Evolutionary conservation across 2,113 vertebrate species (phyloP).

Genomic region (Ailuropoda melanoleuca): DNA sequence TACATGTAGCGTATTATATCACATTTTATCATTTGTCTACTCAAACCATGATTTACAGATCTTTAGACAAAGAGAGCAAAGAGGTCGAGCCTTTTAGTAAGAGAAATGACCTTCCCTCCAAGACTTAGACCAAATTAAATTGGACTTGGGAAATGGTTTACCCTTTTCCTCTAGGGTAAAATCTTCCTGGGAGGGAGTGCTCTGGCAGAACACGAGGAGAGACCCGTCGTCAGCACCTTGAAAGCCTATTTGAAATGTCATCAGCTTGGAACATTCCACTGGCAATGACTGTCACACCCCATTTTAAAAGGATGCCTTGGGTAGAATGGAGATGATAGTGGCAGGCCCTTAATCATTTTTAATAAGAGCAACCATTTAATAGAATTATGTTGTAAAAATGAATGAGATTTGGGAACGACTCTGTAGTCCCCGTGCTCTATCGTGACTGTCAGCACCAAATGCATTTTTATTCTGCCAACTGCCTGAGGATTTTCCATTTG

Average conservation of each 20-base stretch:
- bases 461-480: background rate
- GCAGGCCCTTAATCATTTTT: constrained; percentile 26
- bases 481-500: constrained; percentile 10
- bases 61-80: constrained; percentile 8
- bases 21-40: background rate
- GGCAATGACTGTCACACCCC: background rate
- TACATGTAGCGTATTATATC: background rate
- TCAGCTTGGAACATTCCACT: constrained; percentile 14
- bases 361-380: constrained; percentile 52
- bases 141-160: constrained; percentile 72
- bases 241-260: constrained; percentile 70
- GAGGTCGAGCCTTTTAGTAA: constrained; percentile 22
- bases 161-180: constrained; percentile 32
- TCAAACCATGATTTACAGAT: background rate
- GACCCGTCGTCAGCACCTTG: constrained; percentile 38
- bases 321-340: constrained; percentile 28
- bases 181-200: background rate
- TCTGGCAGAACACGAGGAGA: background rate
- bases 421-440: background rate
- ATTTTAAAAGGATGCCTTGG: constrained; percentile 34
- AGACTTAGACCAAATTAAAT: constrained; percentile 68
- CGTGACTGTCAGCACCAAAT: constrained; percentile 21
- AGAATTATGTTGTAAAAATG: constrained; percentile 54
- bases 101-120: constrained; percentile 75
- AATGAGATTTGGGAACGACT: constrained; percentile 29